Conservation (phyloP, 2,797 vertebrate species). For the Xenentodon cancila region DNA sequence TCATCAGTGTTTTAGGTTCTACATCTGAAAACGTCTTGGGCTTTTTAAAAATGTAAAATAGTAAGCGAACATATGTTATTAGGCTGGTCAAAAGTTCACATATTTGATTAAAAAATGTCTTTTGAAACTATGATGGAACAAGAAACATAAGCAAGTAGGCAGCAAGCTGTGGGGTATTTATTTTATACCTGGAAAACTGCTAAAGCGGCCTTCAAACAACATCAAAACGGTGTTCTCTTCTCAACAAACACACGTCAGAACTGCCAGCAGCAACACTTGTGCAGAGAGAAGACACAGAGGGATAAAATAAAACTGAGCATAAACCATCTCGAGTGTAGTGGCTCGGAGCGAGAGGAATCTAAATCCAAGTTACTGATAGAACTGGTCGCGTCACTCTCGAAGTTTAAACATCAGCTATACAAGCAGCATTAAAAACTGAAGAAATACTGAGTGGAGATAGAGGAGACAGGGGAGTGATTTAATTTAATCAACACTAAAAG, state of each 20-base stretch:
- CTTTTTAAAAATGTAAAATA: too few species aligned
- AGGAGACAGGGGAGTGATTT: conserved; percentile 58
- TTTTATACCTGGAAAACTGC: conserved; percentile 47
- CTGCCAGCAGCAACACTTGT: conserved; percentile 23
- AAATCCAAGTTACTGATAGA: conserved; percentile 52
- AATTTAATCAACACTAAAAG: conserved; percentile 70
- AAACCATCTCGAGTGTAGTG: conserved; percentile 57
- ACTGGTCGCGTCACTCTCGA: conserved; percentile 39
- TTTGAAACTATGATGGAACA: too few species aligned
- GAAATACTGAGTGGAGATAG: conserved; percentile 26
- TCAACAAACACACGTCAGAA: conserved; percentile 26
- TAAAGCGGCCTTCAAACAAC: conserved; percentile 23
- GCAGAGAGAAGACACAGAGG: conserved; percentile 10
- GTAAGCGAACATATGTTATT: too few species aligned
- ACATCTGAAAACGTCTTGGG: too few species aligned
- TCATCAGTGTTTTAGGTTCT: too few species aligned
- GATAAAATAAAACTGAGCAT: conserved; percentile 21
- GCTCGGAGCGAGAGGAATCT: conserved; percentile 50
- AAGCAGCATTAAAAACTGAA: conserved; percentile 46
- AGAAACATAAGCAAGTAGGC: too few species aligned
- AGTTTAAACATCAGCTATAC: conserved; percentile 46
- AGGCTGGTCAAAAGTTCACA: too few species aligned
- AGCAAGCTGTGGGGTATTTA: conserved; percentile 12
- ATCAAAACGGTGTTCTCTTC: conserved; percentile 32
- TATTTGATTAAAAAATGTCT: too few species aligned